Base-by-base conservation (phyloP, 2,113 vertebrate species). In the Verasper variegatus region DNA sequence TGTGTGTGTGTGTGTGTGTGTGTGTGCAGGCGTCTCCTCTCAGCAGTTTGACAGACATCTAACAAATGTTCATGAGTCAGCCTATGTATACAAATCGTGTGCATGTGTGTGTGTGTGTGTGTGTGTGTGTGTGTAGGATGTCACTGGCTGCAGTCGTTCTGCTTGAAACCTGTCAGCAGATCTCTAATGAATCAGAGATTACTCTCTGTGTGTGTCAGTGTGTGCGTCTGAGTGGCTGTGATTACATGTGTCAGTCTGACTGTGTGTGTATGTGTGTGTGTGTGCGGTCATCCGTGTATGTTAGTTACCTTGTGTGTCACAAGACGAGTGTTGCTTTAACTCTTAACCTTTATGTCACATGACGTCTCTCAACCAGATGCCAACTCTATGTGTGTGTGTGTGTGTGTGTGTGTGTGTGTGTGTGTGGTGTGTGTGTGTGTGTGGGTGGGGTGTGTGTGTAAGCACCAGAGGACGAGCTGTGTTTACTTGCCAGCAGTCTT, bases 31-130 rank as follows among this genome's bases (percentile, higher is more conserved):
- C 70, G 49, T 81, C 24, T 82, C 76, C 65, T 83, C 51, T 3
- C 80, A 68, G 68, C 35, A 57, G 60, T 68, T 26, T 85, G 68
- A 82, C 75, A 76, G 87, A 80, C 64, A 68, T 67, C 31, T 83
- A 69, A 86, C 81, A 80, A 31, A 23, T 66, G 74, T 69, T 63
- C 59, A 54, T 18, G n/a, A 67, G 51, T 75, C 64, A 49, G 66
- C 37, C 40, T 78, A 60, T 78, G 74, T 45, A 51, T 71, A 75
- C 64, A 72, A 65, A 77, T 18, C 45, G 56, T 49, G 54, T 59
- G 27, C 6, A 5, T 56, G 54, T 56, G 54, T 56, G 51, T 76
- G 57, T 56, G 51, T 74, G 56, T 61, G 76, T 76, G 62, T 82
- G 59, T 58, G 62, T 42, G 47, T 20, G 24, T n/a, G 18, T 80